A percentile compares a stretch with the other conserved stretches of the same genome.
phyloP scores from a whole-genome alignment of 2,888 invertebrate species.

The Carterocephalus palaemon region DNA sequence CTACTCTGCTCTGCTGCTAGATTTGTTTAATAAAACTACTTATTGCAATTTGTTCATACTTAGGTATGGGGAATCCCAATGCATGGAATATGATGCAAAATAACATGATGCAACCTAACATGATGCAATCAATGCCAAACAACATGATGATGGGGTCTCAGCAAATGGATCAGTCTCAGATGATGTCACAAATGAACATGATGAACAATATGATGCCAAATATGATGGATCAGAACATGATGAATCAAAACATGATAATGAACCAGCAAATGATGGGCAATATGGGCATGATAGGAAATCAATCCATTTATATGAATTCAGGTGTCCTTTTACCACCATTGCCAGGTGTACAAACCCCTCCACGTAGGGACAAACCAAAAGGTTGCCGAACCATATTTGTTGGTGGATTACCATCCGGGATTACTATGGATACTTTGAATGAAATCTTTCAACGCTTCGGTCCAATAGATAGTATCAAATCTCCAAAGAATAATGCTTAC shows the following conservation, averaged over 20 bases:
- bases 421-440: slow-evolving; percentile 87
- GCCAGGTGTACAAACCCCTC: slow-evolving; percentile 87
- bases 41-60: no score
- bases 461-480: slow-evolving; percentile 66
- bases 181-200: slow-evolving; percentile 37
- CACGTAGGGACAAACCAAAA: slow-evolving; percentile 89
- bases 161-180: slow-evolving; percentile 40
- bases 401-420: slow-evolving; percentile 92
- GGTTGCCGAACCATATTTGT: slow-evolving; percentile 96
- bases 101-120: slow-evolving; percentile 19
- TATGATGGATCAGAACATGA: slow-evolving; percentile 79
- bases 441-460: slow-evolving; percentile 92
- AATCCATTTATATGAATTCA: slow-evolving; percentile 78
- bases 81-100: slow-evolving; percentile 39
- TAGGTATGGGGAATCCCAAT: slow-evolving; percentile 30
- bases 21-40: no score
- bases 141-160: slow-evolving; percentile 35
- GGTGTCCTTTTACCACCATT: slow-evolving; percentile 92
- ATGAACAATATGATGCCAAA: slow-evolving; percentile 57
- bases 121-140: slow-evolving; percentile 13
- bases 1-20: no score
- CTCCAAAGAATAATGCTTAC: slow-evolving; percentile 94
- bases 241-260: slow-evolving; percentile 67
- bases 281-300: slow-evolving; percentile 38
- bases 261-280: slow-evolving; percentile 42